phyloP scores from a whole-genome alignment of 2,113 vertebrate genomes.

The Boleophthalmus pectinirostris region DNA sequence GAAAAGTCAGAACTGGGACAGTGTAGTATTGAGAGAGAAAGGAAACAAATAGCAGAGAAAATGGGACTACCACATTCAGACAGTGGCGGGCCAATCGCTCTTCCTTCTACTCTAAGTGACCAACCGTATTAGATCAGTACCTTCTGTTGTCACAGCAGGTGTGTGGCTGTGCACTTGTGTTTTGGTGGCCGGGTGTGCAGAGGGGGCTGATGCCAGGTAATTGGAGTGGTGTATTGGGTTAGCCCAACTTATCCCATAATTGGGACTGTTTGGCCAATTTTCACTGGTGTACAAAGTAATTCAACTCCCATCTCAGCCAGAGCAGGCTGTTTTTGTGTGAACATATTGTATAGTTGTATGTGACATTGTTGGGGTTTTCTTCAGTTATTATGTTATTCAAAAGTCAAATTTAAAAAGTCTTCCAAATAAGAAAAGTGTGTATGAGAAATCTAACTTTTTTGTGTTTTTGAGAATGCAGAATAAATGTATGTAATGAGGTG shows the following conservation, averaged over 20 bases:
- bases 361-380: neutral
- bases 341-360: conserved; percentile 1
- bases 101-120: conserved; percentile 70
- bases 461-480: too few relatives aligned
- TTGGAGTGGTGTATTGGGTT: conserved; percentile 80
- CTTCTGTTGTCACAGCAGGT: conserved; percentile 73
- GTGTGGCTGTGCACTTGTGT: conserved; percentile 53
- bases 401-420: neutral
- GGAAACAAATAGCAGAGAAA: conserved; percentile 59
- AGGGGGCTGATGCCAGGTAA: conserved; percentile 72
- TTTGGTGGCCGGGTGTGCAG: conserved; percentile 39
- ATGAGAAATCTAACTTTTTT: too few relatives aligned
- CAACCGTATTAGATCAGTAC: conserved; percentile 73
- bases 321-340: conserved; percentile 42
- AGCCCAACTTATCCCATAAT: conserved; percentile 77
- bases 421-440: neutral
- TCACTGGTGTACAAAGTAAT: conserved; percentile 79
- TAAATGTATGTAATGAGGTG: too few relatives aligned
- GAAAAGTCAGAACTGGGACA: conserved; percentile 34
- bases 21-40: conserved; percentile 35
- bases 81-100: conserved; percentile 64
- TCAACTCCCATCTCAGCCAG: conserved; percentile 50
- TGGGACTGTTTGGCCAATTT: conserved; percentile 80
- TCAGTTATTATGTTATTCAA: neutral
- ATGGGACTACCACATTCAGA: conserved; percentile 58